A percentile compares a stretch with the other conserved stretches of the same genome.
Evolutionary conservation across 2,113 vertebrate species (phyloP).

Genomic region (Mirza zaza): DNA sequence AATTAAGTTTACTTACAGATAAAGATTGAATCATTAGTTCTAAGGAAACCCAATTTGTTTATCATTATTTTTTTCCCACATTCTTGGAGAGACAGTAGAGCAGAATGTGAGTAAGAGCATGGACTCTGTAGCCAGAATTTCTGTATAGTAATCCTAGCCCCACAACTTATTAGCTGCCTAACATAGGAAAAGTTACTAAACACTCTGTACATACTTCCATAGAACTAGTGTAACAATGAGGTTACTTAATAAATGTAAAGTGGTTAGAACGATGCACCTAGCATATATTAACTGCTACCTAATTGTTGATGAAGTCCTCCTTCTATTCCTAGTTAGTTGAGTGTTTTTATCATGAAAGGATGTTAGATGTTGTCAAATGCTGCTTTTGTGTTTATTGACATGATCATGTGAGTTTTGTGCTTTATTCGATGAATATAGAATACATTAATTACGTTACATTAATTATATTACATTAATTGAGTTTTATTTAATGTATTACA

Average conservation of each 20-base stretch:
- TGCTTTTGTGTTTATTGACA: conserved; percentile 42
- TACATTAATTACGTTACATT: no score
- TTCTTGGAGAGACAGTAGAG: conserved; percentile 24
- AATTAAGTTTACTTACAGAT: conserved; percentile 38
- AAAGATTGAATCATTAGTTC: conserved; percentile 20
- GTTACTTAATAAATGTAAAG: conserved; percentile 41
- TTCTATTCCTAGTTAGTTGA: conserved; percentile 23
- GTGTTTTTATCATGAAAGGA: conserved; percentile 21
- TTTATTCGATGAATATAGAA: conserved; percentile 17
- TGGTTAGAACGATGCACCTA: neutral
- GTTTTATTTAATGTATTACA: neutral
- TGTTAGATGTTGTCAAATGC: neutral
- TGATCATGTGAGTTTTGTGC: neutral
- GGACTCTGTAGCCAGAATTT: conserved; percentile 31
- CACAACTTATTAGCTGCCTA: neutral
- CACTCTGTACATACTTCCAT: neutral
- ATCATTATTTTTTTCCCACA: neutral
- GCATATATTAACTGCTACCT: conserved; percentile 10
- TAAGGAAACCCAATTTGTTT: conserved; percentile 30
- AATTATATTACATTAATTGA: neutral
- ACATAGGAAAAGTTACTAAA: conserved; percentile 13
- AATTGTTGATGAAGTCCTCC: neutral
- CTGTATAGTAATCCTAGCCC: conserved; percentile 17
- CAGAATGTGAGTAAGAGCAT: neutral
- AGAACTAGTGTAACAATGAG: conserved; percentile 38